Percentiles rank a stretch among this genome's conserved stretches.
These are phyloP conservation scores for Cyclina sinensis DNA, from an alignment of 1,140 invertebrate species.

Conservation along the genomic window DNA sequence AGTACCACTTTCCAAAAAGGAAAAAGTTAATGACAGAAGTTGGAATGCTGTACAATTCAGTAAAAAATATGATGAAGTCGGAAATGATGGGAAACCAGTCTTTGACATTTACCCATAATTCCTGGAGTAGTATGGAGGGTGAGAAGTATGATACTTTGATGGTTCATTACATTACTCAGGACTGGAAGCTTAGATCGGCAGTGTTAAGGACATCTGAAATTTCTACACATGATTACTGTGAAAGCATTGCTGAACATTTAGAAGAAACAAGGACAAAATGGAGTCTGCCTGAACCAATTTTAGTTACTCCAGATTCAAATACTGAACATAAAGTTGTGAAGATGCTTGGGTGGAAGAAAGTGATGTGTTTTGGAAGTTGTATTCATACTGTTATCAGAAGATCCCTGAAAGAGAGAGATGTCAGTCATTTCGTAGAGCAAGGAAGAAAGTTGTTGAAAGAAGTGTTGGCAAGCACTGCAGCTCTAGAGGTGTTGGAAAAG, in stretches of 20 bases:
- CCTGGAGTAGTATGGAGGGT: background rate
- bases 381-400: constrained; percentile 46
- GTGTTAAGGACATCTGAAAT: background rate
- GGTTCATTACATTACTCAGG: constrained; percentile 24
- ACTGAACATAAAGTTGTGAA: constrained; percentile 24
- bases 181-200: constrained; percentile 34
- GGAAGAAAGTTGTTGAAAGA: background rate
- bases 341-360: constrained; percentile 30
- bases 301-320: constrained; percentile 29
- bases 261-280: constrained; percentile 31
- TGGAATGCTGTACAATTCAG: constrained; percentile 40
- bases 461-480: background rate
- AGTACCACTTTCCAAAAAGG: constrained; percentile 63
- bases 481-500: constrained; percentile 9
- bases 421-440: constrained; percentile 6
- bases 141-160: constrained; percentile 31
- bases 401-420: constrained; percentile 11
- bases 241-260: constrained; percentile 7
- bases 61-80: constrained; percentile 33
- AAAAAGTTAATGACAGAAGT: constrained; percentile 61
- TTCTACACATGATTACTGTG: background rate
- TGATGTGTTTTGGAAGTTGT: constrained; percentile 60
- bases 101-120: constrained; percentile 31
- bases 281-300: constrained; percentile 12
- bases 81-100: constrained; percentile 9